Evolutionary conservation across 1,140 invertebrate genomes (phyloP).

Genomic region (Pogonomyrmex barbatus): DNA sequence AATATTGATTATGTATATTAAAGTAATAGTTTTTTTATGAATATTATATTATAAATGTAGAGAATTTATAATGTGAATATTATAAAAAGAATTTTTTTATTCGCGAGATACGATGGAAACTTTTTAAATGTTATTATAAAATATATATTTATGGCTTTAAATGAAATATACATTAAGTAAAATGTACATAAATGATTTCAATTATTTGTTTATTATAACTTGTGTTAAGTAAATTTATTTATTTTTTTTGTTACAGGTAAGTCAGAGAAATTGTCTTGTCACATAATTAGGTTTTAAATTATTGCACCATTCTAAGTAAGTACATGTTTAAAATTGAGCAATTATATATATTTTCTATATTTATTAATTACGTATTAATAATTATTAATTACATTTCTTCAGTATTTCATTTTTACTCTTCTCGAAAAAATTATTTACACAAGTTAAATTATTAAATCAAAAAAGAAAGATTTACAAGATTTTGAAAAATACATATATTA

Average conservation of each 20-base stretch:
- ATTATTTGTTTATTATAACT: not conserved
- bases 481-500: not conserved
- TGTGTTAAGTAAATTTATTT: conserved; percentile 18
- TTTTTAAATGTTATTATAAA: not conserved
- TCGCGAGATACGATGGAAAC: not conserved
- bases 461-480: not conserved
- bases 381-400: not conserved
- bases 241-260: conserved; percentile 34
- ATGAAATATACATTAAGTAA: not conserved
- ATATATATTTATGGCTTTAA: not conserved
- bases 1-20: not conserved
- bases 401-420: not conserved
- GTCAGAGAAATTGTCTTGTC: not conserved
- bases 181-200: not conserved
- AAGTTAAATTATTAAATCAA: not conserved
- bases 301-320: not conserved
- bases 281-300: not conserved
- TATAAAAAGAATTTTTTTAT: not conserved
- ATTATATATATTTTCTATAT: not conserved
- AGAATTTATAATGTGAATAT: not conserved
- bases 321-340: not conserved
- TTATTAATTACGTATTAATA: not conserved
- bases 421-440: not conserved
- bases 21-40: not conserved
- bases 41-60: not conserved